Percentiles rank a stretch among this genome's conserved stretches.
phyloP scores from a whole-genome alignment of 1,140 invertebrate species.

The Rhopalosiphum padi region DNA sequence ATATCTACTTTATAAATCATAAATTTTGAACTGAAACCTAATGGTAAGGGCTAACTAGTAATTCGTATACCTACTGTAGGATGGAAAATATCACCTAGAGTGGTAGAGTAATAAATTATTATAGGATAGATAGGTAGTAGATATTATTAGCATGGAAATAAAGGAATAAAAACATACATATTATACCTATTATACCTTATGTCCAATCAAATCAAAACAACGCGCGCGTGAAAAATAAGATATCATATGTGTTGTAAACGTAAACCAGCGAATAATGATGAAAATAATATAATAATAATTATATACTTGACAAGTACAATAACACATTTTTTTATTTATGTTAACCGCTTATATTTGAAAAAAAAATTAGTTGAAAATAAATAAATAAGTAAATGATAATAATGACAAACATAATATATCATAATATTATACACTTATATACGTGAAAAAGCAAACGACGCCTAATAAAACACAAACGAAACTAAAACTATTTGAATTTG shows the following conservation, averaged over 20 bases:
- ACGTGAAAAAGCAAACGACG: constrained; percentile 7
- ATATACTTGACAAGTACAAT: constrained; percentile 10
- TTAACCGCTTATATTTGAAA: constrained; percentile 34
- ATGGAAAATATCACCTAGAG: background rate
- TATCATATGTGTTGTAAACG: background rate
- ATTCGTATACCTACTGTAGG: background rate
- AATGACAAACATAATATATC: constrained; percentile 14
- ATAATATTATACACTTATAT: constrained; percentile 27
- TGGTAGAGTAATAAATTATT: background rate
- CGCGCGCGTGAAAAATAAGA: background rate
- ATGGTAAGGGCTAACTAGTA: background rate
- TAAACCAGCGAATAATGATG: background rate
- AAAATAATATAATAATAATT: constrained; percentile 18
- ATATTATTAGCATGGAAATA: background rate
- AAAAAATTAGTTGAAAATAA: background rate
- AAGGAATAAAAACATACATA: background rate
- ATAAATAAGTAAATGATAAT: constrained; percentile 16
- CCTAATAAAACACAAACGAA: constrained; percentile 17
- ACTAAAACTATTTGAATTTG: background rate
- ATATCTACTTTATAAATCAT: background rate
- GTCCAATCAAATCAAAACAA: background rate
- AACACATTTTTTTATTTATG: background rate
- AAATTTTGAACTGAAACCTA: background rate
- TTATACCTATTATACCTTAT: background rate
- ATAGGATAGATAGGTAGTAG: background rate